phyloP scores from a whole-genome alignment of 53 echinoderm and acorn worm genomes.

The Crossaster papposus region DNA sequence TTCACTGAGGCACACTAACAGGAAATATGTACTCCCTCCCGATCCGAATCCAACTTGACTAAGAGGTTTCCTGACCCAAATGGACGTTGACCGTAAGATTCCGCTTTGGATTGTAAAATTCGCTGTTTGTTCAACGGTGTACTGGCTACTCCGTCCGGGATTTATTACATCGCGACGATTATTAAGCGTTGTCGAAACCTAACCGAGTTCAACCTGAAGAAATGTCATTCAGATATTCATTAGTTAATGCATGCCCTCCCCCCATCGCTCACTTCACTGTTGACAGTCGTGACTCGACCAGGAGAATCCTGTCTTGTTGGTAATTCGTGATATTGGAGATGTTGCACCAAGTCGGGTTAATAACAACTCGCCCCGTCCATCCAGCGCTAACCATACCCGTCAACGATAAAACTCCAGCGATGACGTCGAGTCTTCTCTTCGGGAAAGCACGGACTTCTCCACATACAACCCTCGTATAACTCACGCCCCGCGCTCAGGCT shows the following conservation, averaged over 20 bases:
- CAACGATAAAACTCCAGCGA: neutral
- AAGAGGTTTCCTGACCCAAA: neutral
- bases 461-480: conserved; percentile 11
- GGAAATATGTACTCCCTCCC: neutral
- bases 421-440: neutral
- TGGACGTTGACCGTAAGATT: neutral
- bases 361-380: neutral
- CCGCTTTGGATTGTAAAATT: neutral
- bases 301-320: neutral
- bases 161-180: no score
- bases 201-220: neutral
- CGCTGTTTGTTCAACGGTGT: neutral
- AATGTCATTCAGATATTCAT: neutral
- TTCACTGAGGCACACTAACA: no score
- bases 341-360: neutral
- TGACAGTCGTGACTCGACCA: neutral
- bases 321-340: neutral
- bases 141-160: neutral
- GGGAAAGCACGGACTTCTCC: neutral
- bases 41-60: neutral
- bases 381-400: neutral
- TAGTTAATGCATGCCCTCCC: neutral
- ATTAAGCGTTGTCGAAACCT: neutral
- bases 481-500: conserved; percentile 8
- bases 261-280: neutral